A percentile compares a stretch with the other conserved stretches of the same genome.
These are phyloP conservation scores for Gnatocerus cornutus DNA, from an alignment of 2,888 invertebrate species.

Conservation along the genomic window DNA sequence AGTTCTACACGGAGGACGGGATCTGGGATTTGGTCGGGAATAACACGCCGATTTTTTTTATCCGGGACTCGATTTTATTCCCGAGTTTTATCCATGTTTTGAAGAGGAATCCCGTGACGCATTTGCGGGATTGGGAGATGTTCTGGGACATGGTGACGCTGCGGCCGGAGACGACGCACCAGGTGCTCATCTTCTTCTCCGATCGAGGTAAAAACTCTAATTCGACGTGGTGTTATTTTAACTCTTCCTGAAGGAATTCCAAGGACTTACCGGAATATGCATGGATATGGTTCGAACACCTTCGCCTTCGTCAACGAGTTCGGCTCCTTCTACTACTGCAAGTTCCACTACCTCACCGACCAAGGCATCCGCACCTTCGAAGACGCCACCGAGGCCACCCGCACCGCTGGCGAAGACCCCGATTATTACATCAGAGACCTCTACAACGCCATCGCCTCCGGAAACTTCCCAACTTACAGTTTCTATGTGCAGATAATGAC, in stretches of 20 bases:
- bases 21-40: constrained; percentile 96
- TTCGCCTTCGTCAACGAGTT: constrained; percentile 90
- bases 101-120: constrained; percentile 94
- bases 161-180: constrained; percentile 91
- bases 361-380: constrained; percentile 83
- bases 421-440: constrained; percentile 93
- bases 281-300: constrained; percentile 96
- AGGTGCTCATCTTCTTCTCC: constrained; percentile 87
- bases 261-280: constrained; percentile 79
- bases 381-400: constrained; percentile 77
- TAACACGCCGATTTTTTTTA: constrained; percentile 94
- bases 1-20: constrained; percentile 94
- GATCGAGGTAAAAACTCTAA: constrained; percentile 80
- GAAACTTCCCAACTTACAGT: constrained; percentile 85
- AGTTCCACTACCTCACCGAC: constrained; percentile 94
- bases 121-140: constrained; percentile 94
- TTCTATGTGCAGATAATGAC: constrained; percentile 92
- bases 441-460: constrained; percentile 88
- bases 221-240: too few relatives aligned
- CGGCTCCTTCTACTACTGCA: constrained; percentile 84
- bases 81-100: constrained; percentile 97
- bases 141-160: constrained; percentile 96
- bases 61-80: constrained; percentile 91
- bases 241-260: constrained; percentile 28
- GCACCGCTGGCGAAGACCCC: constrained; percentile 84